phyloP scores from a whole-genome alignment of 1,140 invertebrate genomes.

The Solenopsis invicta region DNA sequence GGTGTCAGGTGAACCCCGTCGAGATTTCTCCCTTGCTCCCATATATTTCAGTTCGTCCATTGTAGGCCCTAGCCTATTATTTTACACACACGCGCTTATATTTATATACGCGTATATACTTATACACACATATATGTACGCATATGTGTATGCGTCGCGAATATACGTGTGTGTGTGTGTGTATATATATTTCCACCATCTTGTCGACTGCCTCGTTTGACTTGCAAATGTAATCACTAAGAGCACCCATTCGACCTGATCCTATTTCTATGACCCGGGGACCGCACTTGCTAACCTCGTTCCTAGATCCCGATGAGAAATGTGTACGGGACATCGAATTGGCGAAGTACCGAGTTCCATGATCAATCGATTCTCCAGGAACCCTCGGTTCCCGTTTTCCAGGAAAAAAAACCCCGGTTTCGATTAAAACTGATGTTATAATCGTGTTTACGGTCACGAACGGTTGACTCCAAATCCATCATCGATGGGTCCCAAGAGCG shows the following conservation, averaged over 20 bases:
- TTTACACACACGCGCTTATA: not conserved
- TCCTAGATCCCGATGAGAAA: conserved; percentile 63
- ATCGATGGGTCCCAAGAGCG: not conserved
- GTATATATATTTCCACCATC: conserved; percentile 78
- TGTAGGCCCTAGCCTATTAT: conserved; percentile 5
- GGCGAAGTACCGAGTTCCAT: conserved; percentile 28
- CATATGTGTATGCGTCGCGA: conserved; percentile 31
- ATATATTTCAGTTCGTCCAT: conserved; percentile 18
- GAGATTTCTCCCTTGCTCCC: conserved; percentile 53
- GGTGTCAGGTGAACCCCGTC: conserved; percentile 16
- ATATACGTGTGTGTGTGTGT: conserved; percentile 43
- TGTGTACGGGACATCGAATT: conserved; percentile 9
- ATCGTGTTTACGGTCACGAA: not conserved
- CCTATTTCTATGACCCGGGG: conserved; percentile 77
- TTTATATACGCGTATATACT: not conserved
- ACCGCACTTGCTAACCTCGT: conserved; percentile 54
- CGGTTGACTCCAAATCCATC: not conserved
- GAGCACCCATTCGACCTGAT: conserved; percentile 82
- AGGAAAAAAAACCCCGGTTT: not conserved
- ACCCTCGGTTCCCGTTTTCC: not conserved
- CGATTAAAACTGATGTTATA: not conserved
- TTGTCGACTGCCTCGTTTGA: conserved; percentile 82
- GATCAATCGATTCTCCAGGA: not conserved
- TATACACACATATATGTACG: not conserved
- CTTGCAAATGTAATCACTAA: conserved; percentile 86